Evolutionary conservation across 2,113 vertebrate species (phyloP).

Genomic region (Rhombomys opimus): DNA sequence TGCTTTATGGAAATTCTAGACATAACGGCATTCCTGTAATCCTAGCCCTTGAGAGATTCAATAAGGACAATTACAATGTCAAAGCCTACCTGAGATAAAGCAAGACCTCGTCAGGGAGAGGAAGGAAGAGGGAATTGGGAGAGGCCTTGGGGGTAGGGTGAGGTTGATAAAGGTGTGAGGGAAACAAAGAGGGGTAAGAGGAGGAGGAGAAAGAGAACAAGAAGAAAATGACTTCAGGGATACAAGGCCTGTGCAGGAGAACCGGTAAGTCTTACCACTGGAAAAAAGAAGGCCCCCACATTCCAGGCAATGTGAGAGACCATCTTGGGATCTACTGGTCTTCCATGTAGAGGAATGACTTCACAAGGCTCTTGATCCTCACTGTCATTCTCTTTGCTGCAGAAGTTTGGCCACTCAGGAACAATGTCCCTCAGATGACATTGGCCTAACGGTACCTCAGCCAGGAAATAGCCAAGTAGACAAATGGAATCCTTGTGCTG

Average conservation of each 20-base stretch:
- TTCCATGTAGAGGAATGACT: slow-evolving; percentile 92
- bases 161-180: background rate
- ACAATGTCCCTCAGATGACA: slow-evolving; percentile 89
- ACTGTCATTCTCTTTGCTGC: slow-evolving; percentile 94
- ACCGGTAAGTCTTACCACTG: slow-evolving; percentile 74
- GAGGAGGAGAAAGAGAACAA: background rate
- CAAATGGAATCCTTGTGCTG: slow-evolving; percentile 38
- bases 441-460: slow-evolving; percentile 95
- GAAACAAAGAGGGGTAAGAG: background rate
- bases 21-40: background rate
- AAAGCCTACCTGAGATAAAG: background rate
- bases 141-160: background rate
- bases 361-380: slow-evolving; percentile 94
- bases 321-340: slow-evolving; percentile 91
- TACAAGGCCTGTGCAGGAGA: background rate
- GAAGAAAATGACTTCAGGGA: background rate
- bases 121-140: too few relatives aligned
- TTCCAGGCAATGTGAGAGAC: slow-evolving; percentile 80
- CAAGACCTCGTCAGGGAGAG: background rate
- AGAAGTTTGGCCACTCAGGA: slow-evolving; percentile 94
- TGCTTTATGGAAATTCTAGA: background rate
- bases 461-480: slow-evolving; percentile 85
- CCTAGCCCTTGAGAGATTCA: background rate
- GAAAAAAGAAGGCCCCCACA: background rate
- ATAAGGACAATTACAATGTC: background rate